These are phyloP conservation scores for Romanogobio albipinnatus DNA, from an alignment of 2,113 vertebrate genomes.

Conservation along the genomic window DNA sequence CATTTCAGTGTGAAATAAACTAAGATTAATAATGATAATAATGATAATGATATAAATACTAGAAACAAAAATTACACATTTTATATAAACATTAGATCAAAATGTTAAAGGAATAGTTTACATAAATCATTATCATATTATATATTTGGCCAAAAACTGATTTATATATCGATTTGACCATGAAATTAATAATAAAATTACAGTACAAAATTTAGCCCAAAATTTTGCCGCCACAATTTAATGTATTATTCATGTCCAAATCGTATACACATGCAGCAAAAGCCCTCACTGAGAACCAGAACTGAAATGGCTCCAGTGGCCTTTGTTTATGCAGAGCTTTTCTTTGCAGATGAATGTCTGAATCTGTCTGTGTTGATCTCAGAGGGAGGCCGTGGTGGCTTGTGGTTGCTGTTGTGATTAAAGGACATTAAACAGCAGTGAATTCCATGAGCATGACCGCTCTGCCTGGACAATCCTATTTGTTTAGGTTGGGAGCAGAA, in stretches of 20 bases:
- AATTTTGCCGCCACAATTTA: no score
- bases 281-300: neutral
- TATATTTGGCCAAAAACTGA: neutral
- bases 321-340: neutral
- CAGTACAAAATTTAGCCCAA: no score
- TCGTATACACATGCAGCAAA: neutral
- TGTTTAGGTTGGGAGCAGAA: constrained; percentile 29
- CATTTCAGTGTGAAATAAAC: no score
- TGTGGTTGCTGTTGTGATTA: constrained; percentile 43
- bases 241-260: no score
- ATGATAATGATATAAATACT: no score
- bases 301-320: neutral
- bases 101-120: no score
- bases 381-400: constrained; percentile 31
- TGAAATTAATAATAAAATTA: no score
- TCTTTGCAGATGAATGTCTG: constrained; percentile 28
- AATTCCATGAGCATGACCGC: constrained; percentile 49
- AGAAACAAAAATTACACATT: no score
- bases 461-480: constrained; percentile 22
- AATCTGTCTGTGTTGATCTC: constrained; percentile 25
- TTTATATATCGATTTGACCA: neutral
- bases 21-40: no score
- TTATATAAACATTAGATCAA: no score
- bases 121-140: no score
- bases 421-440: constrained; percentile 41